A percentile compares a stretch with the other conserved stretches of the same genome.
These are phyloP conservation scores for Cranoglanis bouderius DNA, from an alignment of 2,113 vertebrate species.

Conservation along the genomic window DNA sequence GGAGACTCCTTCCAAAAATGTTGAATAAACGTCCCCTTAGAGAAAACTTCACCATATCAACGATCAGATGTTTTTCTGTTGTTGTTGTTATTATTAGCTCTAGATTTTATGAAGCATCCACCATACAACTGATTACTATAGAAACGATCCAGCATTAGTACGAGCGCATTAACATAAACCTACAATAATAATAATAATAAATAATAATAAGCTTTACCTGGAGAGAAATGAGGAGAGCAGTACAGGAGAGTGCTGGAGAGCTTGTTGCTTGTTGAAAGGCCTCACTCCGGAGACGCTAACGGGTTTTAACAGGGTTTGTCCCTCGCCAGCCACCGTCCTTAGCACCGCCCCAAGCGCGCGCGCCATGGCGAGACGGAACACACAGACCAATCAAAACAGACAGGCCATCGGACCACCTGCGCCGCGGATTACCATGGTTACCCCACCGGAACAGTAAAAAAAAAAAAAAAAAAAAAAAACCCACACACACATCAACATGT, in stretches of 20 bases:
- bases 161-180: too few species aligned
- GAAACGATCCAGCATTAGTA: background rate
- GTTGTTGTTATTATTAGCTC: background rate
- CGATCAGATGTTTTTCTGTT: background rate
- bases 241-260: background rate
- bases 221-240: background rate
- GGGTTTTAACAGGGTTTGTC: slow-evolving; percentile 47
- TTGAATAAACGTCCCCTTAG: background rate
- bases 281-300: too few species aligned
- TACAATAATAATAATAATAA: too few species aligned
- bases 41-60: background rate
- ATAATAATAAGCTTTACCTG: slow-evolving; percentile 58
- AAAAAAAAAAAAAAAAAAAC: background rate
- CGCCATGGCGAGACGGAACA: slow-evolving; percentile 67
- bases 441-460: background rate
- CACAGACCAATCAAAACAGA: slow-evolving; percentile 68
- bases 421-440: background rate
- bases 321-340: slow-evolving; percentile 48
- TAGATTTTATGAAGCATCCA: too few species aligned
- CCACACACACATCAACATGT: background rate
- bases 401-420: slow-evolving; percentile 68
- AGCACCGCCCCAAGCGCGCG: slow-evolving; percentile 68
- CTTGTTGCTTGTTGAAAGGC: background rate
- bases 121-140: background rate
- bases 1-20: background rate